Percentiles rank a stretch among this genome's conserved stretches.
Evolutionary conservation across 2,113 vertebrate genomes (phyloP).

Genomic region (Oncorhynchus tshawytscha): DNA sequence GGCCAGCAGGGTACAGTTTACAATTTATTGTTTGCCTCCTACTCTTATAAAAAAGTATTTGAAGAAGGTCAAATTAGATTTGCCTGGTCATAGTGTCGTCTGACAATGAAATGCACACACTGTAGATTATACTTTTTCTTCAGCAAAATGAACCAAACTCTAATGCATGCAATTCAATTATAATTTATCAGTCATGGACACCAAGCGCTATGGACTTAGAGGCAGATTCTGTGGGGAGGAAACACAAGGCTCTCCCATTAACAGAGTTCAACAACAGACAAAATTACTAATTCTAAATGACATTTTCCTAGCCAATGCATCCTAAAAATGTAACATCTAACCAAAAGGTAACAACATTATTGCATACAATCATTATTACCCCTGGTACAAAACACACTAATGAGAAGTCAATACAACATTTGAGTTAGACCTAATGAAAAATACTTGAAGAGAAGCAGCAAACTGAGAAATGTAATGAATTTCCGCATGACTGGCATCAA

Average conservation of each 20-base stretch:
- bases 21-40: background rate
- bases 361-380: background rate
- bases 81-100: background rate
- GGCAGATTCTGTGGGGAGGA: background rate
- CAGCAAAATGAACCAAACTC: background rate
- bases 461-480: background rate
- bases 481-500: too few relatives aligned
- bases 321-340: background rate
- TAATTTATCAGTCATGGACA: conserved; percentile 14
- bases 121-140: background rate
- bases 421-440: background rate
- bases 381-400: background rate
- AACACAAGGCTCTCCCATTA: background rate
- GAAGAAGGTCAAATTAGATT: background rate
- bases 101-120: background rate
- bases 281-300: background rate
- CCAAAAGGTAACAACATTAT: background rate
- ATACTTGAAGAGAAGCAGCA: background rate
- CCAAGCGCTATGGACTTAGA: background rate
- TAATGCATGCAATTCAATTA: background rate
- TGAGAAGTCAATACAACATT: background rate
- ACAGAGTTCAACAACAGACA: background rate
- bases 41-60: background rate
- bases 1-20: background rate
- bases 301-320: background rate